Evolutionary conservation across 2,797 vertebrate genomes (phyloP), one percentile per base, ranked within the genome.

Genomic region (Sparidentex hasta): DNA sequence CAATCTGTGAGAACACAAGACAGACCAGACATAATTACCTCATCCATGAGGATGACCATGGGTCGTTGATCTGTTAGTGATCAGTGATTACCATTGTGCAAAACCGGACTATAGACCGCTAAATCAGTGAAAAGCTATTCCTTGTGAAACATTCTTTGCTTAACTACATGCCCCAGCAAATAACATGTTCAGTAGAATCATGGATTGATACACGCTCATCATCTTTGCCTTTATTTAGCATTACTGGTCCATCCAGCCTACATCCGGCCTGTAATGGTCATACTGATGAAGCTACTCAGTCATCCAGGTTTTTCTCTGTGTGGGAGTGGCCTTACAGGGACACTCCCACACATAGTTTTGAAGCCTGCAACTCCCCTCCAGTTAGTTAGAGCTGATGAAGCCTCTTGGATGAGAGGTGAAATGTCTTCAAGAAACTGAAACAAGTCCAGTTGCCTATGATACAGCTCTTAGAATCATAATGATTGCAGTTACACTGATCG

Each of bases 1-100:
- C 63, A 95, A 56, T 65, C 94, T 95, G 76, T 0, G 1, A 50
- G 20, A 74, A 56, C 51, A n/a, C 7, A 11, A 78, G 18, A 63
- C 0, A 65, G 7, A 71, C 20, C 29, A 46, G 20, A 43, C 1
- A 16, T 3, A 65, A 59, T 48, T 3, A 54, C 27, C 18, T 14
- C 2, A 54, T 11, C 4, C 12, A 44, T n/a, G n/a, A n/a, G n/a
- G 4, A n/a, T 23, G 57, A 61, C 44, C 29, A 12, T 23, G 0
- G 43, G 7, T 47, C 18, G 27, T 56, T 12, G 16, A 48, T 76
- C 51, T 46, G 70, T 33, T n/a, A 33, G 33, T 8, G 33, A 38
- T 38, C 33, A 38, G 4, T 21, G 18, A 52, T 20, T 41, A 13
- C 7, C 16, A 63, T 72, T 4, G 57, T 16, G 69, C 38, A 47